phyloP scores from a whole-genome alignment of 2,888 invertebrate species.

The Pyrrhosoma nymphula region DNA sequence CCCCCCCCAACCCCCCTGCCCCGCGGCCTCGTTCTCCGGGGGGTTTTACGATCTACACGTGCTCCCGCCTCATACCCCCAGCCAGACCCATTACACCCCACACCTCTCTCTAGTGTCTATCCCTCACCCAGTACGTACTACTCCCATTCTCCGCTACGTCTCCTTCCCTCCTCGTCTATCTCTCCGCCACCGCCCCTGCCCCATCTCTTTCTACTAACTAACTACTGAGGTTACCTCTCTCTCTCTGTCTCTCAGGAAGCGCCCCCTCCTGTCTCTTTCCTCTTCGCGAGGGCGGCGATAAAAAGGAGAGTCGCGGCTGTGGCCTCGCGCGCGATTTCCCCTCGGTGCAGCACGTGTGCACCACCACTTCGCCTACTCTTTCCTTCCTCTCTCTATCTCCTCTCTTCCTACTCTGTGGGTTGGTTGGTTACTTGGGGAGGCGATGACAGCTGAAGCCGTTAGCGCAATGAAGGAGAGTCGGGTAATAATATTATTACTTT shows the following conservation, averaged over 20 bases:
- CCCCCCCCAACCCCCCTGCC: background rate
- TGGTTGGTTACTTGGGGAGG: no score
- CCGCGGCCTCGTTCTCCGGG: no score
- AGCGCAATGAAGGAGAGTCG: no score
- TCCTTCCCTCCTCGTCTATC: background rate
- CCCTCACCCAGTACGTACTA: background rate
- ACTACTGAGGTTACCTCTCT: background rate
- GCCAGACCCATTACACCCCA: no score
- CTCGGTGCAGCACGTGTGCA: background rate
- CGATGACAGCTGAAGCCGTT: no score
- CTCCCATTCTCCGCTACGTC: background rate
- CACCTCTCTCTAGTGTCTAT: background rate
- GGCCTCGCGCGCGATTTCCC: background rate
- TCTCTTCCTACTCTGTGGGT: background rate
- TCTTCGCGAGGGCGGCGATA: background rate
- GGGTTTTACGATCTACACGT: constrained; percentile 56
- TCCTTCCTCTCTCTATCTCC: background rate
- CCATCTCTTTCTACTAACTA: background rate
- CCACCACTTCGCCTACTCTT: background rate
- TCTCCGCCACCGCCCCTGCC: background rate
- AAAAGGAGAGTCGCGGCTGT: background rate
- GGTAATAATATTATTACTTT: no score
- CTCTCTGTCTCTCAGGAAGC: background rate
- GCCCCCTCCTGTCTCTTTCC: background rate
- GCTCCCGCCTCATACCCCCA: constrained; percentile 27